phyloP scores from a whole-genome alignment of 2,113 vertebrate genomes.

The Peromyscus californicus region DNA sequence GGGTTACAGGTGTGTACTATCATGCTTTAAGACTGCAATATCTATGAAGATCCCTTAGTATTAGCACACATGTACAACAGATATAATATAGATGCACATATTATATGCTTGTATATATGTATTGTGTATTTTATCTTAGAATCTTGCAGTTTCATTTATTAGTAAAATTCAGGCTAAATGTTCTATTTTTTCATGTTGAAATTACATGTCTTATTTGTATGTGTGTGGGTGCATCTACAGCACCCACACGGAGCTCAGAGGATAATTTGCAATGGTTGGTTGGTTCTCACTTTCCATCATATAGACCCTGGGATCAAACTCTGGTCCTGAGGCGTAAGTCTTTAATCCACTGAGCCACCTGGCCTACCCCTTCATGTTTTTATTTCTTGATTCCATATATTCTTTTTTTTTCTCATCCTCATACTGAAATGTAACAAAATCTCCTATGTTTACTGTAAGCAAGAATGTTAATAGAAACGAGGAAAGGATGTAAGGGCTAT shows the following conservation, averaged over 20 bases:
- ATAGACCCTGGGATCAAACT: too few species aligned
- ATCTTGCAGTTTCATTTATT: not conserved
- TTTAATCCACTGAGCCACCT: not conserved
- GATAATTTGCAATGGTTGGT: not conserved
- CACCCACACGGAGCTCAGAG: not conserved
- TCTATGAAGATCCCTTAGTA: conserved; percentile 32
- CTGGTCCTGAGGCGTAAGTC: not conserved
- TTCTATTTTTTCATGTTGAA: conserved; percentile 15
- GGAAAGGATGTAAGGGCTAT: conserved; percentile 1
- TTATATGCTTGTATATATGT: not conserved
- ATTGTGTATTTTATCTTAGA: not conserved
- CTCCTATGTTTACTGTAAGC: conserved; percentile 25
- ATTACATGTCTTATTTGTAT: not conserved
- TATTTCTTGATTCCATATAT: conserved; percentile 13
- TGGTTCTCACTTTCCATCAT: not conserved
- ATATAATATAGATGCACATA: not conserved
- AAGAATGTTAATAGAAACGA: conserved; percentile 48
- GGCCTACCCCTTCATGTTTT: not conserved
- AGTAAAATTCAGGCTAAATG: conserved; percentile 49
- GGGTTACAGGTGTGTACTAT: not conserved
- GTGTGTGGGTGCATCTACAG: not conserved
- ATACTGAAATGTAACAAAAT: conserved; percentile 24
- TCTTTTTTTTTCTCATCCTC: conserved; percentile 16
- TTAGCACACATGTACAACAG: not conserved
- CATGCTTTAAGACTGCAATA: not conserved